Base-by-base conservation (phyloP, 1,140 invertebrate species). In the Psilanteris sp. region DNA sequence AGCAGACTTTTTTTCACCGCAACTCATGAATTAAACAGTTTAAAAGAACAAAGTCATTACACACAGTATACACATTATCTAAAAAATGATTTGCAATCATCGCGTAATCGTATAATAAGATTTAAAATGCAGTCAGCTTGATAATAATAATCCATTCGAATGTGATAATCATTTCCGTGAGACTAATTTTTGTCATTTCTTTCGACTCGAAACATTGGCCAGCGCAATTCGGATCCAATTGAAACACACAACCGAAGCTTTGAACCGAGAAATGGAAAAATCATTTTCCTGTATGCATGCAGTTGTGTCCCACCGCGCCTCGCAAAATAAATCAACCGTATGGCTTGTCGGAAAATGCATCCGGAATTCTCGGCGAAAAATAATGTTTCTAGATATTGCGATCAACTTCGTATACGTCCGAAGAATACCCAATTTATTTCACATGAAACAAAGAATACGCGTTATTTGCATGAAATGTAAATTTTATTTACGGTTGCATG, bases 241-340 rank as follows among this genome's bases (percentile, higher is more conserved):
- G 27, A 26, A 52, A 29, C 18, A 31, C 11, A 13, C 9, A 29
- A 43, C 27, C 37, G 44, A 15, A 4, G 8, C 39, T 36, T 22
- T 62, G 52, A 32, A 72, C 46, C 46, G 68, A 55, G 31, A 72
- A 72, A 62, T 62, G 54, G 39, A 72, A 72, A 72, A 54, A 62
- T 72, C 55, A 72, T 72, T 55, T 62, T 62, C 48, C 41, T 61
- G 48, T 27, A 72, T 55, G 68, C 57, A 57, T 27, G 62, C 39
- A 67, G 50, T 54, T 61, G 55, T 18, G 37, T 44, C 24, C 52
- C n/a, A 14, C 11, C 26, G 31, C 14, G 22, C 55, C 14, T 44
- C 22, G 39, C 18, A 29, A 62, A 48, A 72, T 54, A 62, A 54
- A 72, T 72, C 64, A 50, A 11, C 41, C 41, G 16, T 41, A 57